phyloP scores from a whole-genome alignment of 2,797 vertebrate species.

The Malurus splendens region DNA sequence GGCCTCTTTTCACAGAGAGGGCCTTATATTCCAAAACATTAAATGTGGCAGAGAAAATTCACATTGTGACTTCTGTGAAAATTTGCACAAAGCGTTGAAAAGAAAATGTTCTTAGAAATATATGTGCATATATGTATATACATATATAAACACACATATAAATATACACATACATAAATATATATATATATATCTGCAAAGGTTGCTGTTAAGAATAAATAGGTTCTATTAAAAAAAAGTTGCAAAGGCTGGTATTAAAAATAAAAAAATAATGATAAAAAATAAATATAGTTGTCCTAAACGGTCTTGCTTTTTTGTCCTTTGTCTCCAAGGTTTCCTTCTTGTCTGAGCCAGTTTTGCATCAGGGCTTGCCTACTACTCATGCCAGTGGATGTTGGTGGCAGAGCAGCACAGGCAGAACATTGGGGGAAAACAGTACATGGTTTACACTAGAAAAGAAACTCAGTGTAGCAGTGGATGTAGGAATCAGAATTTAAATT shows the following conservation, averaged over 20 bases:
- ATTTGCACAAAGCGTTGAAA: background rate
- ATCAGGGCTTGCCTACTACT: background rate
- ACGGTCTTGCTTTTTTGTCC: background rate
- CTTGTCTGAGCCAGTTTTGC: background rate
- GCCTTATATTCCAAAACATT: background rate
- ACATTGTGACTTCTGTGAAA: background rate
- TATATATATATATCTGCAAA: background rate
- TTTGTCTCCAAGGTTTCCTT: background rate
- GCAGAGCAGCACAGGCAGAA: background rate
- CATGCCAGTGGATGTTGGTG: background rate
- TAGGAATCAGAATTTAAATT: background rate
- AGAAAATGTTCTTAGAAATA: background rate
- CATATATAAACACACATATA: accelerated
- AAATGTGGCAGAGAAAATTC: background rate
- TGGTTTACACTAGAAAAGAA: background rate
- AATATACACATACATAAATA: no score
- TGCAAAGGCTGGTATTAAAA: background rate
- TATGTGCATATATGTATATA: accelerated
- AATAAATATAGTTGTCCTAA: background rate
- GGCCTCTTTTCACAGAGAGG: background rate
- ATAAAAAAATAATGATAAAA: background rate
- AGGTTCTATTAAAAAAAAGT: background rate
- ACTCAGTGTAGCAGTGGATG: background rate
- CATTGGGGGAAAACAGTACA: background rate
- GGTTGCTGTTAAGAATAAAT: background rate